These are phyloP conservation scores for Ctenopoma kingsleyae DNA, from an alignment of 2,797 vertebrate species.

Conservation along the genomic window DNA sequence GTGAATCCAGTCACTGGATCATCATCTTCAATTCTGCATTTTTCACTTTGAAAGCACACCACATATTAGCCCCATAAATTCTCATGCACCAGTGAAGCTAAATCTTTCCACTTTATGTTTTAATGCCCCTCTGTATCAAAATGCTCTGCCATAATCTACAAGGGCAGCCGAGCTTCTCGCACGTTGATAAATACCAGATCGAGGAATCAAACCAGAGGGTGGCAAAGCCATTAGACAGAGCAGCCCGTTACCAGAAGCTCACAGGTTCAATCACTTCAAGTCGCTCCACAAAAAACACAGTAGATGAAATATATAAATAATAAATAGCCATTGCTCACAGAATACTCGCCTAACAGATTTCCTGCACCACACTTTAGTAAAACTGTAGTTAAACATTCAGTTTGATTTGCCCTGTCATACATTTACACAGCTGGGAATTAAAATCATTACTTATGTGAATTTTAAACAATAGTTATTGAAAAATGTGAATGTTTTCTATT, in stretches of 20 bases:
- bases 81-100: conserved; percentile 31
- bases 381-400: background rate
- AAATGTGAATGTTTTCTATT: too few species aligned
- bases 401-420: too few species aligned
- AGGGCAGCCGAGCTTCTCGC: conserved; percentile 26
- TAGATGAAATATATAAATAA: conserved; percentile 18
- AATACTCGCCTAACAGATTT: background rate
- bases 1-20: conserved; percentile 6
- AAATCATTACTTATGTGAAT: too few species aligned
- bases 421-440: too few species aligned
- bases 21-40: conserved; percentile 26
- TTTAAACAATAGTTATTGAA: too few species aligned
- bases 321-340: background rate
- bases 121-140: conserved; percentile 37
- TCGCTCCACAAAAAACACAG: conserved; percentile 13
- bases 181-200: conserved; percentile 14
- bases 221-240: background rate
- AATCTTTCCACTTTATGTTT: conserved; percentile 39
- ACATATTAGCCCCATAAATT: conserved; percentile 42
- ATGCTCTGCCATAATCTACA: conserved; percentile 26
- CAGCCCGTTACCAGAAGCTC: background rate
- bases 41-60: conserved; percentile 51
- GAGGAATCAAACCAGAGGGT: conserved; percentile 15
- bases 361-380: background rate
- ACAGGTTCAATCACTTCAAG: conserved; percentile 16